Evolutionary conservation across 2,113 vertebrate species (phyloP), one percentile per base, ranked within the genome.

Genomic region (Oceanites oceanicus): DNA sequence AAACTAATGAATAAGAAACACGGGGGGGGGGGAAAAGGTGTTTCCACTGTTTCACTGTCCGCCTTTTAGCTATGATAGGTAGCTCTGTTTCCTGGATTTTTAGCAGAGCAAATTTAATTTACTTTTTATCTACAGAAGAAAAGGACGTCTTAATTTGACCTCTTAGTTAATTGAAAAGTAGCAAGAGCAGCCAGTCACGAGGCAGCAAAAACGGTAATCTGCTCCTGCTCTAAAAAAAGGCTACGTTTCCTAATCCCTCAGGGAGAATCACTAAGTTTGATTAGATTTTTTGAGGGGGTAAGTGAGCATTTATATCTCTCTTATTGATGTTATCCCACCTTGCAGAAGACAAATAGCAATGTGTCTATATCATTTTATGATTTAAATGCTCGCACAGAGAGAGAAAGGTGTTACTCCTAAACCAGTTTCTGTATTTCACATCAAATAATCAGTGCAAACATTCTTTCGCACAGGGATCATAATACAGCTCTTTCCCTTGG

Each of bases 11-110:
- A 62, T 79, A 84, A 77, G 27, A 92, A 77, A 70, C 16, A n/a
- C 2, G 3, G 7, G 6, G 13, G 7, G 6, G 13, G 32, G 0
- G 8, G 29, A 40, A 73, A 36, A 25, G 3, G 15, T n/a, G 34
- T 83, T 95, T 79, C 86, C 55, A 47, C 23, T 44, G 4, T 68
- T 68, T 32, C 49, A 20, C 20, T 38, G 36, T 42, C 21, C 3
- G 1, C 63, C 56, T 95, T 80, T 67, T 42, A 55, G 10, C 29
- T 82, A 9, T 38, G 38, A 42, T 20, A 75, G 9, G 44, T 83
- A 86, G 9, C 8, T 63, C 7, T 47, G 4, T 55, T 75, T 76
- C 9, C 8, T 50, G 62, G 8, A 0, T 11, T 65, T 56, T 67
- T 11, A 59, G 27, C 4, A 47, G 16, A 66, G 1, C 9, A 76